A percentile compares a stretch with the other conserved stretches of the same genome.
Conservation (phyloP, 2,888 invertebrate genomes). For the Leptopilina drosophilae region DNA sequence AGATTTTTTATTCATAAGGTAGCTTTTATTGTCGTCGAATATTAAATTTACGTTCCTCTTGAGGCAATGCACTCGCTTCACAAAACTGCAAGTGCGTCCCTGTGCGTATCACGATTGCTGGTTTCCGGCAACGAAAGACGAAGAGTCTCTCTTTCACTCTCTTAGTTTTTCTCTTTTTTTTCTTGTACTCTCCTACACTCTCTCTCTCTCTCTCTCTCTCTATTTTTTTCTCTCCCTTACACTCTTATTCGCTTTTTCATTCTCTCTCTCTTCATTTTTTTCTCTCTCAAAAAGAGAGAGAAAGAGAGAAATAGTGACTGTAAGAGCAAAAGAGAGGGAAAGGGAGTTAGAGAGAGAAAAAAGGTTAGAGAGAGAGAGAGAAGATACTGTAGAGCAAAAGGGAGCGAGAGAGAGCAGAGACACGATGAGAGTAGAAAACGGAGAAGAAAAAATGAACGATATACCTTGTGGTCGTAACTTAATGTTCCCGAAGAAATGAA, state of each 20-base stretch:
- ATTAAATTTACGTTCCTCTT: conserved; percentile 36
- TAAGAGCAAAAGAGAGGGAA: too few relatives aligned
- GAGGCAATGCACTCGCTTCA: conserved; percentile 14
- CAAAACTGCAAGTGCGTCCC: conserved; percentile 31
- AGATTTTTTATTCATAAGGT: conserved; percentile 37
- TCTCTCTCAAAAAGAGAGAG: too few relatives aligned
- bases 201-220: too few relatives aligned
- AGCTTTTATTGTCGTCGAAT: conserved; percentile 33
- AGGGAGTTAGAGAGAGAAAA: too few relatives aligned
- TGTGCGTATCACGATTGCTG: conserved; percentile 37
- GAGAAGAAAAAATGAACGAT: conserved; percentile 35
- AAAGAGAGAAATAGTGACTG: too few relatives aligned
- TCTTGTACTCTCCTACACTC: too few relatives aligned
- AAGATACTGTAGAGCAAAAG: background rate
- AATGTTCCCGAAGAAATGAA: conserved; percentile 64
- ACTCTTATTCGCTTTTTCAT: too few relatives aligned
- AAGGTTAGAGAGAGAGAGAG: background rate
- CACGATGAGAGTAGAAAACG: background rate
- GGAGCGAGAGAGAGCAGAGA: background rate
- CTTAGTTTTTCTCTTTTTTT: too few relatives aligned
- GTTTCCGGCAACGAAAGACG: conserved; percentile 39
- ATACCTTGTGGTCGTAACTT: conserved; percentile 54
- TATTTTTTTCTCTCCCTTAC: too few relatives aligned
- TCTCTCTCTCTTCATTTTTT: too few relatives aligned
- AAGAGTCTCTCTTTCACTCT: background rate